These are phyloP conservation scores for Patella depressa DNA, from an alignment of 2,888 invertebrate species.

Conservation along the genomic window DNA sequence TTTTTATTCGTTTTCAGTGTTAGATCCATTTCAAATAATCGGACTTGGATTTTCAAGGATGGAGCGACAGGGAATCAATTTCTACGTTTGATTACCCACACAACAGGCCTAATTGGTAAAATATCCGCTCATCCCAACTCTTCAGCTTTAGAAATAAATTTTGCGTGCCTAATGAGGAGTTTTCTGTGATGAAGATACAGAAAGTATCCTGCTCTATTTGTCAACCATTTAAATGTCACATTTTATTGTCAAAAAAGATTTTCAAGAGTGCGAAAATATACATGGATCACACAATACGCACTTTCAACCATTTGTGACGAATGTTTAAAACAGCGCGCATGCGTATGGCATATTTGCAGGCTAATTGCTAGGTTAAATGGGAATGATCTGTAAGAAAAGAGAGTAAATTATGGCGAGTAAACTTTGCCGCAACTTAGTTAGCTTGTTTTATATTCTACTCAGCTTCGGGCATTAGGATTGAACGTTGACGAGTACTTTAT, in stretches of 20 bases:
- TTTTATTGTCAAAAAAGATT: neutral
- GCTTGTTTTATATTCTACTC: constrained; percentile 25
- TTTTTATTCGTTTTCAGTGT: constrained; percentile 27
- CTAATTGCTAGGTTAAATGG: too few relatives aligned
- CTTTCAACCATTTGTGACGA: too few relatives aligned
- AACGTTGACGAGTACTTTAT: constrained; percentile 26
- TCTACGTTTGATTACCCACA: constrained; percentile 30
- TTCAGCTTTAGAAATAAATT: neutral
- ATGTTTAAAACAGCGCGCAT: too few relatives aligned
- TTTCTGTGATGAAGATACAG: neutral
- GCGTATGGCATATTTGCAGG: too few relatives aligned
- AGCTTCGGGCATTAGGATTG: constrained; percentile 13
- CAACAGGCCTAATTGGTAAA: constrained; percentile 34
- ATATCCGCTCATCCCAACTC: constrained; percentile 22
- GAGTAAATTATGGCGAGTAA: constrained; percentile 9
- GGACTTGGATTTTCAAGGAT: constrained; percentile 25
- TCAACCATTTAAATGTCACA: constrained; percentile 3
- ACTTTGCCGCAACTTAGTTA: constrained; percentile 16
- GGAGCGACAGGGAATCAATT: constrained; percentile 27
- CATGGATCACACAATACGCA: too few relatives aligned
- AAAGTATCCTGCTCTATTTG: constrained; percentile 3
- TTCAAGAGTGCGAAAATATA: too few relatives aligned
- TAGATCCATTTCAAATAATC: constrained; percentile 17
- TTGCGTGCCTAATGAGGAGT: neutral
- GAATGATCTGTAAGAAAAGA: too few relatives aligned